Percentiles rank a stretch among this genome's conserved stretches.
Conservation (phyloP, 2,888 invertebrate genomes). For the Philopedon plagiatum region DNA sequence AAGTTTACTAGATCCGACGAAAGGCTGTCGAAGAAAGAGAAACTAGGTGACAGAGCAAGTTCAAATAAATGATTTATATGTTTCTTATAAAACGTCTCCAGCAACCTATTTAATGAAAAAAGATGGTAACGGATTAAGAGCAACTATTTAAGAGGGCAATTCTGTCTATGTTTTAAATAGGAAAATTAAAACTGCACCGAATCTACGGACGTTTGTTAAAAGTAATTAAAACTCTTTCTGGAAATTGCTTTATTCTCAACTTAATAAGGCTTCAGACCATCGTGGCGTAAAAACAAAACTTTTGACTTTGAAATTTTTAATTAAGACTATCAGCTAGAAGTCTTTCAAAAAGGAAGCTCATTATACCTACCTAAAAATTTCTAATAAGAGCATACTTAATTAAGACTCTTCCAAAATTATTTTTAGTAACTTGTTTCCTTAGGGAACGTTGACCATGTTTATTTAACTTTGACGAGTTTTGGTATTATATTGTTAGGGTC, state of each 20-base stretch:
- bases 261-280: slow-evolving; percentile 1
- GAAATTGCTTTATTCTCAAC: slow-evolving; percentile 2
- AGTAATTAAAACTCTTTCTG: slow-evolving; percentile 5
- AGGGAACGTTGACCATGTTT: too few relatives aligned
- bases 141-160: neutral
- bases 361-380: neutral
- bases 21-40: too few relatives aligned
- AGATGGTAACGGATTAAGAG: too few relatives aligned
- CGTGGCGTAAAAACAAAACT: slow-evolving; percentile 4
- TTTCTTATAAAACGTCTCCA: too few relatives aligned
- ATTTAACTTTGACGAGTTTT: too few relatives aligned
- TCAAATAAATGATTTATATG: too few relatives aligned
- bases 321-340: slow-evolving; percentile 6
- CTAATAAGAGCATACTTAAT: neutral
- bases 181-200: neutral
- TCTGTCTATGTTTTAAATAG: neutral
- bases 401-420: neutral
- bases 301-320: slow-evolving; percentile 15
- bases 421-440: neutral
- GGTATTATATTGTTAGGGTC: too few relatives aligned
- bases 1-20: too few relatives aligned
- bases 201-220: neutral
- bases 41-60: too few relatives aligned
- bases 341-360: neutral
- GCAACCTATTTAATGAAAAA: too few relatives aligned